Evolutionary conservation across 1,140 invertebrate genomes (phyloP).

Genomic region (Drosophila serrata): DNA sequence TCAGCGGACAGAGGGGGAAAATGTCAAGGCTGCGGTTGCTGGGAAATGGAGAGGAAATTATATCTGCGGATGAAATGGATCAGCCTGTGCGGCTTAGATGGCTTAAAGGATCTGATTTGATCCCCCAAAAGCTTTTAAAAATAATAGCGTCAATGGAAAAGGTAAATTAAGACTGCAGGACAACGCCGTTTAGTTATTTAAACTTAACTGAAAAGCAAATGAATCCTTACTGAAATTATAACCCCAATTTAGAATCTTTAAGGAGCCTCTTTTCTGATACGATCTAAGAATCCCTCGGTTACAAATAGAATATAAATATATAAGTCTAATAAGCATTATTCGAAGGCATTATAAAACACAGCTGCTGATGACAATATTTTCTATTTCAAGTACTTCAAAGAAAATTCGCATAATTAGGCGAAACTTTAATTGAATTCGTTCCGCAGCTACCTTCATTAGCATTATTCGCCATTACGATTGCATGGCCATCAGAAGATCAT

Average conservation of each 20-base stretch:
- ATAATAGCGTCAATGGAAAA: background rate
- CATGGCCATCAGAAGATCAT: constrained; percentile 60
- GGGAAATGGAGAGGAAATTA: constrained; percentile 49
- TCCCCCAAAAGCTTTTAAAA: background rate
- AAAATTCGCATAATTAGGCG: constrained; percentile 23
- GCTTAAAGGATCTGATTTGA: constrained; percentile 4
- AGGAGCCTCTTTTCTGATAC: too few relatives aligned
- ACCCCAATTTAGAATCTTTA: too few relatives aligned
- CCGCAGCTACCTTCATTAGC: constrained; percentile 30
- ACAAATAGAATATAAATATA: too few relatives aligned
- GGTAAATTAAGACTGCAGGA: background rate
- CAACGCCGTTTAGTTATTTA: background rate
- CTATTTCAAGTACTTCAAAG: background rate
- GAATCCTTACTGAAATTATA: too few relatives aligned
- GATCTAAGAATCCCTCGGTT: too few relatives aligned
- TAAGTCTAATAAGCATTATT: too few relatives aligned
- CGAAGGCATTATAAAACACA: background rate
- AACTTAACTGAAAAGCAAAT: background rate
- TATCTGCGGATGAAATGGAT: constrained; percentile 50
- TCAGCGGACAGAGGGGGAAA: constrained; percentile 8
- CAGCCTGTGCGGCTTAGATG: constrained; percentile 22
- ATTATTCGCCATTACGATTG: constrained; percentile 36
- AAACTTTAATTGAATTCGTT: constrained; percentile 40
- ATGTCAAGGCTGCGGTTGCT: constrained; percentile 41
- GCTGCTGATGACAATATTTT: constrained; percentile 1